phyloP scores from a whole-genome alignment of 2,797 vertebrate genomes.

The Chlorospingus semifuscus region DNA sequence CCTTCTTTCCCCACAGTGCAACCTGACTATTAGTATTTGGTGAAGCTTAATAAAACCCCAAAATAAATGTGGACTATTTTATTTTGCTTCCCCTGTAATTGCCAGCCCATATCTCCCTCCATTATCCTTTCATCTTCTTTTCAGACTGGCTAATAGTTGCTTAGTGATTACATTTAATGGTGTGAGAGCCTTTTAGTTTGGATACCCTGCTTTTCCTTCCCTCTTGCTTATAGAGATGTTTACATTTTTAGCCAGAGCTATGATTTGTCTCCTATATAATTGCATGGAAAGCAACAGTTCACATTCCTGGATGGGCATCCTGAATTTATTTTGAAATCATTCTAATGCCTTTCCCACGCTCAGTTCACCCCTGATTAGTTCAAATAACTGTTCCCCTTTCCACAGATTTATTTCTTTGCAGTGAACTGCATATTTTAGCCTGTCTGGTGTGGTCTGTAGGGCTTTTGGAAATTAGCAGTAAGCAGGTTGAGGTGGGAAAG shows the following conservation, averaged over 20 bases:
- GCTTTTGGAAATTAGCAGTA: background rate
- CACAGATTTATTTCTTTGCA: background rate
- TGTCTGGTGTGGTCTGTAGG: background rate
- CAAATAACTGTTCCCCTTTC: background rate
- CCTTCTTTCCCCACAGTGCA: background rate
- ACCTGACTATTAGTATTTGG: background rate
- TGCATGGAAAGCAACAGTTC: background rate
- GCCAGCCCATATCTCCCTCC: background rate
- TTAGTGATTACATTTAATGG: constrained; percentile 42
- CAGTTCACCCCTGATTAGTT: background rate
- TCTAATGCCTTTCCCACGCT: constrained; percentile 11
- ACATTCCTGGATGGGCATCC: background rate
- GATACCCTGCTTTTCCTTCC: background rate
- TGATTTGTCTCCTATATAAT: constrained; percentile 29
- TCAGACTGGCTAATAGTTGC: constrained; percentile 7
- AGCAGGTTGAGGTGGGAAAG: background rate
- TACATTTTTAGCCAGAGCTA: constrained; percentile 29
- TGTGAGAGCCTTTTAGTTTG: constrained; percentile 38
- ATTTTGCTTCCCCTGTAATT: background rate
- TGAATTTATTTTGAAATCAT: constrained; percentile 7
- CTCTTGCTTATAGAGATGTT: constrained; percentile 15
- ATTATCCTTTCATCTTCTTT: constrained; percentile 61
- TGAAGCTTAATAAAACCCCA: background rate
- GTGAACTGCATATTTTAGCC: background rate
- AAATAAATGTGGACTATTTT: constrained; percentile 1